These are phyloP conservation scores for Callitettix versicolor DNA, from an alignment of 1,140 invertebrate species.

Conservation along the genomic window DNA sequence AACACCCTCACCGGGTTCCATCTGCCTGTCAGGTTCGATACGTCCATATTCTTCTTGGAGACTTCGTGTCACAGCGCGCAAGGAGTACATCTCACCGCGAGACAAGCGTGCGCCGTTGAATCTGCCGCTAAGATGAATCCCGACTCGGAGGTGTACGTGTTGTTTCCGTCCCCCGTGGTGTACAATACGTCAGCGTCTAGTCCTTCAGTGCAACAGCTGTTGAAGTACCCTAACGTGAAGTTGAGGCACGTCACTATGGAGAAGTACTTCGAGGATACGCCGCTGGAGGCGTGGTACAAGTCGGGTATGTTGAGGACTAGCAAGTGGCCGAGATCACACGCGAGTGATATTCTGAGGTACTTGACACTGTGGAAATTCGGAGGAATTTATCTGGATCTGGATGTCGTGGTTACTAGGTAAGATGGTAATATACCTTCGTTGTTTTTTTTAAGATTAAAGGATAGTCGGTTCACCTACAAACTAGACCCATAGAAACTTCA, in stretches of 20 bases:
- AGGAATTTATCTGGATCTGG: slow-evolving; percentile 66
- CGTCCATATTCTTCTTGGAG: slow-evolving; percentile 27
- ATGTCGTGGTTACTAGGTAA: slow-evolving; percentile 54
- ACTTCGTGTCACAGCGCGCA: slow-evolving; percentile 22
- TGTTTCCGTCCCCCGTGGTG: slow-evolving; percentile 22
- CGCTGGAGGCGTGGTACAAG: slow-evolving; percentile 46
- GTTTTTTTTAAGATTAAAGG: too few species aligned
- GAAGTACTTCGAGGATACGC: slow-evolving; percentile 45
- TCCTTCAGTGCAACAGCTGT: slow-evolving; percentile 28
- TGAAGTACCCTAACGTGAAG: slow-evolving; percentile 43
- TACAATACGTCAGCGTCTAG: neutral
- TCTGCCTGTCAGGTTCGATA: neutral
- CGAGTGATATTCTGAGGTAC: slow-evolving; percentile 57
- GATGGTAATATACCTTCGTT: too few species aligned
- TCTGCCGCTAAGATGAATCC: slow-evolving; percentile 29
- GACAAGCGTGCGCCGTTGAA: slow-evolving; percentile 34
- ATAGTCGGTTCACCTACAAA: too few species aligned
- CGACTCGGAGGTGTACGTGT: slow-evolving; percentile 21
- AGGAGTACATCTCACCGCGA: neutral
- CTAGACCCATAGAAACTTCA: too few species aligned
- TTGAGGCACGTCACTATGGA: slow-evolving; percentile 37
- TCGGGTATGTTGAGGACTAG: slow-evolving; percentile 40
- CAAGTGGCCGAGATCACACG: slow-evolving; percentile 47
- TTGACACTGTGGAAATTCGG: slow-evolving; percentile 64
- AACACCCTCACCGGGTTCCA: slow-evolving; percentile 8